phyloP scores from a whole-genome alignment of 2,797 vertebrate genomes.

The Myotis vivesi region DNA sequence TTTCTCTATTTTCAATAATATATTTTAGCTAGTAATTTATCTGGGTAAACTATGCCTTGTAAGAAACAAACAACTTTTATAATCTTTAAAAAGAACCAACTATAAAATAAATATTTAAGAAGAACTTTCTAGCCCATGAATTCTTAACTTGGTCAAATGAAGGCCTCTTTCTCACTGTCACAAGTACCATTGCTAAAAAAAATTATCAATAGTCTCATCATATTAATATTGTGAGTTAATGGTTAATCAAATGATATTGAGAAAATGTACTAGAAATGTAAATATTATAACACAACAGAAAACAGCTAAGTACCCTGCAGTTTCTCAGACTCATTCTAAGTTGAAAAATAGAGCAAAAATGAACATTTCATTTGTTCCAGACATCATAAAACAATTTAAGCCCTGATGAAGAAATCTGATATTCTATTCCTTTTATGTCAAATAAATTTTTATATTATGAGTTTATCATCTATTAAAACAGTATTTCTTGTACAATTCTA shows the following conservation, averaged over 20 bases:
- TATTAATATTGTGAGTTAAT: slow-evolving; percentile 29
- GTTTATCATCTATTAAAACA: neutral
- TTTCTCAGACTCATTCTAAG: neutral
- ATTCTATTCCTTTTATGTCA: neutral
- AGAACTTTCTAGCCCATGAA: slow-evolving; percentile 12
- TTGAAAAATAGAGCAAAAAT: slow-evolving; percentile 29
- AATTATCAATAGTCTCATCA: neutral
- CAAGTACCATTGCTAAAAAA: neutral
- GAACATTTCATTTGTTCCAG: neutral
- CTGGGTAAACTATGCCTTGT: neutral
- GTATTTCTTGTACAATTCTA: neutral
- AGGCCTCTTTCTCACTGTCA: neutral
- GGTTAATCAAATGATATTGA: neutral
- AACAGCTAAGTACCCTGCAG: neutral
- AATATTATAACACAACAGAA: neutral
- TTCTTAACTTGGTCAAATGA: neutral
- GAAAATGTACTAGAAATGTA: neutral
- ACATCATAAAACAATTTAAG: neutral
- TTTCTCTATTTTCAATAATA: neutral
- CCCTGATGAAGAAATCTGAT: neutral
- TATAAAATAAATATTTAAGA: slow-evolving; percentile 15
- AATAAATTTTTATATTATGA: neutral
- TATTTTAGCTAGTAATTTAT: slow-evolving; percentile 16
- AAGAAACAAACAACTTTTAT: neutral
- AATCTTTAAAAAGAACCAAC: neutral